Base-by-base conservation (phyloP, 2,113 vertebrate species). In the Scomber japonicus region DNA sequence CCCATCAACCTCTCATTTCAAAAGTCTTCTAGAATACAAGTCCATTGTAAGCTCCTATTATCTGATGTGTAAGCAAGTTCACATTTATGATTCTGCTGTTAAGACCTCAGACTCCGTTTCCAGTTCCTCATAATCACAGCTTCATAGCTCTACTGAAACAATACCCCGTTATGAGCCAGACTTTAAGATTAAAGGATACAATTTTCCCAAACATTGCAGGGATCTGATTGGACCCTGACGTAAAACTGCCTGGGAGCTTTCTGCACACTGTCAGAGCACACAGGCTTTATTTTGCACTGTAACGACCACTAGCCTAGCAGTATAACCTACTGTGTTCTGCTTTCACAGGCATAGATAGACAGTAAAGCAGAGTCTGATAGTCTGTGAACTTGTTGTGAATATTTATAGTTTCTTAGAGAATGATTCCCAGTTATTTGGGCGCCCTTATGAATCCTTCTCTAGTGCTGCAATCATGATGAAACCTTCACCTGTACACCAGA, bases 171-270 rank as follows among this genome's bases (percentile, higher is more conserved):
- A 31, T 6, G 59, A 83, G 78, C 73, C 84, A 84, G 66, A 50
- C 49, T 70, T 44, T 67, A 53, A 66, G 51, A 69, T 75, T 63
- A 85, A 76, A 84, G 66, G 48, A 66, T n/a, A 40, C 48, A 11
- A 51, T 83, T 85, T 82, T 62, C 73, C 44, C 76, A 59, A 79
- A 88, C 73, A 80, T n/a, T 71, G 48, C 54, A 31, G 35, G 21
- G 24, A 19, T 77, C 15, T 86, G 70, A 90, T 90, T 89, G 51
- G 60, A 86, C 49, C 63, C 76, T 75, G 81, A 81, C 88, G 81
- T 77, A 67, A 82, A 69, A 17, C 19, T 78, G 56, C 56, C 51
- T 45, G 19, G 12, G 35, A 17, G 7, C 40, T 55, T 27, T 67
- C 11, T 63, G 3, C 62, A 60, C 11, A 24, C 71, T n/a, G 1